Percentiles rank a stretch among this genome's conserved stretches.
phyloP scores from a whole-genome alignment of 2,113 vertebrate genomes.

The Camelus dromedarius region DNA sequence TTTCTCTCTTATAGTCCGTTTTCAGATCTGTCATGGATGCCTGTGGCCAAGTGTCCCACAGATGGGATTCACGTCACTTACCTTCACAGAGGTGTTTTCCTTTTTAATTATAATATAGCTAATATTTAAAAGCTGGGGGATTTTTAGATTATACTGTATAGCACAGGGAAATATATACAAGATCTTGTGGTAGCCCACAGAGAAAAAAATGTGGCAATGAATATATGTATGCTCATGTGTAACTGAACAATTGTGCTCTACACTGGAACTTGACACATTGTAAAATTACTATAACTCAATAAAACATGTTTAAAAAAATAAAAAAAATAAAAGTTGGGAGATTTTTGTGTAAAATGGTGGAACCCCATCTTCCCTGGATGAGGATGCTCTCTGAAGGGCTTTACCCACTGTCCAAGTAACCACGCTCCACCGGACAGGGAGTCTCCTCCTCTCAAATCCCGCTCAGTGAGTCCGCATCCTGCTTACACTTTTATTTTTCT shows the following conservation, averaged over 20 bases:
- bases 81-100: not conserved
- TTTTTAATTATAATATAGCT: slow-evolving; percentile 25
- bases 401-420: not conserved
- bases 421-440: not conserved
- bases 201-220: too few relatives aligned
- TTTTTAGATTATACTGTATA: not conserved
- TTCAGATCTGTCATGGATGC: not conserved
- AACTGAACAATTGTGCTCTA: too few relatives aligned
- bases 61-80: not conserved
- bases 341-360: not conserved
- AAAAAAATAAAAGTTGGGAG: not conserved
- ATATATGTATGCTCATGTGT: too few relatives aligned
- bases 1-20: not conserved
- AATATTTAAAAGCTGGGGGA: not conserved
- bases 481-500: slow-evolving; percentile 14
- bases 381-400: not conserved
- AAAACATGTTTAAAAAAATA: too few relatives aligned
- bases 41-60: not conserved
- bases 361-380: not conserved
- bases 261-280: too few relatives aligned
- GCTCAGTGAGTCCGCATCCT: not conserved
- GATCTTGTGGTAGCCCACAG: too few relatives aligned
- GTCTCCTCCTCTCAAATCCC: not conserved
- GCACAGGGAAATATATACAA: too few relatives aligned
- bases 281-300: too few relatives aligned